A percentile compares a stretch with the other conserved stretches of the same genome.
Conservation (phyloP, 2,113 vertebrate genomes). For the Halcyon malimbica region DNA sequence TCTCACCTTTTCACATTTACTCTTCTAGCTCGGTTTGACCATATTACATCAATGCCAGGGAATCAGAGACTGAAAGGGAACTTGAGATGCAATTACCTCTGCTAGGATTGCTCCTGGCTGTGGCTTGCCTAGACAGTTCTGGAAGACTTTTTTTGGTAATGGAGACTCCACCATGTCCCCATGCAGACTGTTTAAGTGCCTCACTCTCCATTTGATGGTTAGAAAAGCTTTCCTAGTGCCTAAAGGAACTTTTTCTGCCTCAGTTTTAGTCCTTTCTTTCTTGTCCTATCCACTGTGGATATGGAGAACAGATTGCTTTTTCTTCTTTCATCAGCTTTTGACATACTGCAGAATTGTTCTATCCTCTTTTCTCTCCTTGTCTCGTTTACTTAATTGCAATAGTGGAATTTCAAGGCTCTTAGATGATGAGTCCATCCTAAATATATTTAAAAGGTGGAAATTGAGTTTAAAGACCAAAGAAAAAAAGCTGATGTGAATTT, state of each 20-base stretch:
- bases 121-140: not conserved
- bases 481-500: not conserved
- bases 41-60: not conserved
- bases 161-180: not conserved
- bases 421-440: not conserved
- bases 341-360: not conserved
- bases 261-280: not conserved
- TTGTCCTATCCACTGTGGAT: not conserved
- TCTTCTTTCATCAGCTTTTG: not conserved
- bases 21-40: not conserved
- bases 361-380: not conserved
- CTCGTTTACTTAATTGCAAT: not conserved
- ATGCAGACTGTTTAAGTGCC: not conserved
- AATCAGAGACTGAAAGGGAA: not conserved
- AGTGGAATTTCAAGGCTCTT: not conserved
- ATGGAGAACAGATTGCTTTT: not conserved
- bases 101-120: not conserved
- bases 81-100: not conserved
- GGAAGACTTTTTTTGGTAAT: not conserved
- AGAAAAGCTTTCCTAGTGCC: not conserved
- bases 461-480: not conserved
- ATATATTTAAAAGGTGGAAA: conserved; percentile 1
- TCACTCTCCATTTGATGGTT: not conserved
- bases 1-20: not conserved
- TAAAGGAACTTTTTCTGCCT: not conserved